Base-by-base conservation (phyloP, 2,113 vertebrate species). In the Tyrannus savana region DNA sequence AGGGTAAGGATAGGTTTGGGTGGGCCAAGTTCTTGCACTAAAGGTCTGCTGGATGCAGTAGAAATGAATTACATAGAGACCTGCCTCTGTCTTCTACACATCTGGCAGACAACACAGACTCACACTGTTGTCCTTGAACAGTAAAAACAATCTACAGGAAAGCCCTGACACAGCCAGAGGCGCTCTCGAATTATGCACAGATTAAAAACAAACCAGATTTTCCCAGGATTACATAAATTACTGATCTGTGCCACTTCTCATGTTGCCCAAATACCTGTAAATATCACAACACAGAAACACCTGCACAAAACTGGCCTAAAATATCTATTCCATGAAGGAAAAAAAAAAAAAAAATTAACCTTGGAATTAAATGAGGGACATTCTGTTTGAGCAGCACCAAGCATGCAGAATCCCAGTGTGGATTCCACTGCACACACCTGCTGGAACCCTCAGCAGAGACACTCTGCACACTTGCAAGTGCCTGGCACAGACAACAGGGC, bases 181-280 rank as follows among this genome's bases (percentile, higher is more conserved):
- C 10, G 17, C 22, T 80, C 46, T 86, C 62, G 80, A 73, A 80
- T 85, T 85, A 76, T 1, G 1, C 33, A 42, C 19, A 68, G 56
- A 73, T 83, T 73, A 90, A 96, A 96, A 90, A 33, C 35, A 14
- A 49, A 30, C 39, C 78, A 52, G 23, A 53, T 83, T 91, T 95
- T 79, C 74, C 71, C 58, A 90, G 47, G 58, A 68, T 89, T 9
- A 30, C 47, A 84, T 75, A 63, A 81, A 74, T 91, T 84, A 84
- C 79, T 46, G 30, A 94, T 75, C 47, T 7, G 59, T 13, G 56
- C 31, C 62, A 64, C n/a, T 85, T 13, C 17, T 80, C 52, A 35
- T 28, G 46, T 39, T 84, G 60, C 60, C 55, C 47, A 77, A 92
- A 90, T 21, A 13, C 39, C 71, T 73, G 39, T 47, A 83, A 87